Evolutionary conservation across 2,888 invertebrate species (phyloP), one percentile per base, ranked within the genome.

Genomic region (Cheilosia pagana): DNA sequence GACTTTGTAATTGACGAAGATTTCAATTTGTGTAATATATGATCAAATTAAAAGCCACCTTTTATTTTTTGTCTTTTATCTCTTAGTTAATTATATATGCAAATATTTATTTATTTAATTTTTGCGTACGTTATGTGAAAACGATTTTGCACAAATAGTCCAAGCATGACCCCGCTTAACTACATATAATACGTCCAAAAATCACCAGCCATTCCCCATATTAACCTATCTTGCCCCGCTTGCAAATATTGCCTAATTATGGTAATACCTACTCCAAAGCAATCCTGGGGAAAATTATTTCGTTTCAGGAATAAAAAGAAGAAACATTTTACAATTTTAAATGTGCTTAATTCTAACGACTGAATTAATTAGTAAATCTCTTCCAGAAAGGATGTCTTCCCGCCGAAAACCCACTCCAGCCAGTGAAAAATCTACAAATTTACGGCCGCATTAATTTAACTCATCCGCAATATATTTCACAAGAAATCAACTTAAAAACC

Each of bases 401-500:
- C 5, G 41, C 10, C 48, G 12, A 41, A 28, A 25, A 60, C 62
- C 62, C 62, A 52, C 67, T 60, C 21, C 16, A 48, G 65, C 43
- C 53, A 53, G 50, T 21, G 35, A 62, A 68, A 77, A 77, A 67
- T 78, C 70, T 67, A 31, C 43, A 79, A 71, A 79, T 85, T 76
- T 67, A 85, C 81, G 76, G 70, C 75, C 70, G 50, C 75, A 78
- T 85, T 85, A 85, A 71, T 76, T 75, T 81, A 81, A 85, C 76
- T 85, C 67, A 81, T 72, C 81, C 55, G 57, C 76, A 59, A 81
- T 85, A 81, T 81, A 81, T 85, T 71, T 62, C 85, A 50, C 60
- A 81, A 67, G 83, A 81, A 85, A 85, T 81, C 70, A 85, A 85
- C 85, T 85, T 53, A 55, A 79, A 70, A 71, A 62, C 21, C 12